Evolutionary conservation across 2,888 invertebrate genomes (phyloP), one percentile per base, ranked within the genome.

Genomic region (Notocelia uddmanniana): DNA sequence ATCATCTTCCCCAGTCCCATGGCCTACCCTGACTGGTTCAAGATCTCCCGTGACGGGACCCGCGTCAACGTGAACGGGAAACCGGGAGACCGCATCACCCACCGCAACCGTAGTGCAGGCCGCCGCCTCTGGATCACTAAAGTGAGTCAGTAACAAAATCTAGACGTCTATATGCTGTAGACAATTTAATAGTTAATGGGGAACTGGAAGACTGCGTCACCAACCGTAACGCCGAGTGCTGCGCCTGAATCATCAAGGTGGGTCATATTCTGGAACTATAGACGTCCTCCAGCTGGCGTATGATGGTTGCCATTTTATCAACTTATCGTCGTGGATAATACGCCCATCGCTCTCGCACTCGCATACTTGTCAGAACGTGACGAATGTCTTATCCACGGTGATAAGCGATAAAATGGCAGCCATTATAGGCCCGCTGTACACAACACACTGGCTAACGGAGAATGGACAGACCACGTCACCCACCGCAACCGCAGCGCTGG

Each of bases 401-500:
- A n/a, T n/a, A n/a, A n/a, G n/a, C n/a, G n/a, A n/a, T n/a, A n/a
- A n/a, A n/a, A n/a, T n/a, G n/a, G n/a, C n/a, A n/a, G n/a, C n/a
- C n/a, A n/a, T n/a, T n/a, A n/a, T n/a, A n/a, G n/a, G n/a, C n/a
- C n/a, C n/a, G n/a, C n/a, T n/a, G n/a, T n/a, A n/a, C n/a, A n/a
- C n/a, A n/a, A n/a, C n/a, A n/a, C n/a, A n/a, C n/a, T n/a, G n/a
- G n/a, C n/a, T n/a, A n/a, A n/a, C n/a, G n/a, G n/a, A n/a, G n/a
- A n/a, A n/a, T n/a, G n/a, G 8, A 88, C 89, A 69, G 85, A 86
- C 74, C 85, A 92, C 3, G 81, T 92, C 18, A 91, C 91, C 9
- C 77, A 87, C 1, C 80, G 91, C 84, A 92, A 91, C 83, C 83
- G 87, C 68, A 90, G 88, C 57, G 84, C 82, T 1, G 90, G 92